These are phyloP conservation scores for Cerceris rybyensis DNA, from an alignment of 2,888 invertebrate species.

Conservation along the genomic window DNA sequence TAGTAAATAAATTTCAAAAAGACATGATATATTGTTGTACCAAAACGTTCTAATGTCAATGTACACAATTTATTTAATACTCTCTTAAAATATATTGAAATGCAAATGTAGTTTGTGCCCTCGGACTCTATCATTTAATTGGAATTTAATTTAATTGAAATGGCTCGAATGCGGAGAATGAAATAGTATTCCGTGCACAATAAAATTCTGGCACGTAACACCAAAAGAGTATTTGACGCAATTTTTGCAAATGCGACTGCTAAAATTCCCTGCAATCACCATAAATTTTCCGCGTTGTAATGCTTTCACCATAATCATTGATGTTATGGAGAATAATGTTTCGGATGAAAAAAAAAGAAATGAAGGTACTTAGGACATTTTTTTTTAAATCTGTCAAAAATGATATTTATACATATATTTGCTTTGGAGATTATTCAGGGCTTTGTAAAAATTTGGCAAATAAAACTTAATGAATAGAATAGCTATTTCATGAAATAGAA, in stretches of 20 bases:
- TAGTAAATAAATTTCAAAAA: too few relatives aligned
- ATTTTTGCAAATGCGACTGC: slow-evolving; percentile 48
- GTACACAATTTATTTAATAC: too few relatives aligned
- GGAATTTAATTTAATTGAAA: slow-evolving; percentile 56
- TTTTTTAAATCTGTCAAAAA: slow-evolving; percentile 25
- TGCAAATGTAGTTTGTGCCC: not conserved
- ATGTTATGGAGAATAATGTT: slow-evolving; percentile 45
- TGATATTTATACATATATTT: not conserved
- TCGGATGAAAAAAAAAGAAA: slow-evolving; percentile 8
- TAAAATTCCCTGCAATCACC: slow-evolving; percentile 25
- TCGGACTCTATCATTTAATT: slow-evolving; percentile 46
- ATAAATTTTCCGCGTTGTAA: slow-evolving; percentile 47
- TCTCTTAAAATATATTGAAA: not conserved
- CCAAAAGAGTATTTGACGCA: slow-evolving; percentile 34
- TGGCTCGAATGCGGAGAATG: slow-evolving; percentile 33
- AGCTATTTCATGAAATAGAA: too few relatives aligned
- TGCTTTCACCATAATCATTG: slow-evolving; percentile 41
- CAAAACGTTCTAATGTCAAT: too few relatives aligned
- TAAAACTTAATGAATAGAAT: too few relatives aligned
- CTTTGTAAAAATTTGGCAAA: too few relatives aligned
- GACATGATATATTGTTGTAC: too few relatives aligned
- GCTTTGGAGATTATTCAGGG: too few relatives aligned
- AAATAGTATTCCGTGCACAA: slow-evolving; percentile 30
- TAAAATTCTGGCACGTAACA: slow-evolving; percentile 26
- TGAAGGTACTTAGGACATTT: slow-evolving; percentile 3